These are phyloP conservation scores for Polyommatus iphigenia DNA, from an alignment of 2,888 invertebrate species.

Conservation along the genomic window DNA sequence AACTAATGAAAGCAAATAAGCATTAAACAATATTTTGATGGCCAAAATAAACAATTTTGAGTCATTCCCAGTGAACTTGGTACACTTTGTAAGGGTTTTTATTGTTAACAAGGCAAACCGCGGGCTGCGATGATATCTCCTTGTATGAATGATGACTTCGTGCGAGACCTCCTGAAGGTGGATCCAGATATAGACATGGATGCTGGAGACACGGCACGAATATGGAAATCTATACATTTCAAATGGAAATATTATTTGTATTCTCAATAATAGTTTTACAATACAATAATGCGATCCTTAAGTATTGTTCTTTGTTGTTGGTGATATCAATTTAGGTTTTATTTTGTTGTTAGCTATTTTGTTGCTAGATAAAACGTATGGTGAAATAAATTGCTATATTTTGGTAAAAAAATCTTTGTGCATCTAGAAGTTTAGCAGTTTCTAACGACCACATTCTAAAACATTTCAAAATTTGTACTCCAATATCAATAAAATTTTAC, in stretches of 20 bases:
- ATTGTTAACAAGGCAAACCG: constrained; percentile 78
- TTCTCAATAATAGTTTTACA: constrained; percentile 27
- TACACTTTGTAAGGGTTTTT: constrained; percentile 76
- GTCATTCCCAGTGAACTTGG: constrained; percentile 54
- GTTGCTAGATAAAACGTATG: neutral
- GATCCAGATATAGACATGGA: constrained; percentile 62
- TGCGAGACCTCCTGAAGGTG: constrained; percentile 73
- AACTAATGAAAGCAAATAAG: neutral
- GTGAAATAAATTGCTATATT: neutral
- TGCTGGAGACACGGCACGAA: constrained; percentile 69
- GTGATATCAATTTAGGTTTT: neutral
- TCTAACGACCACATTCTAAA: neutral
- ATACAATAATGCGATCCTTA: neutral
- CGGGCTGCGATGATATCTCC: constrained; percentile 77
- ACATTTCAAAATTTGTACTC: constrained; percentile 30
- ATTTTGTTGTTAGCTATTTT: neutral
- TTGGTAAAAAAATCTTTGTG: neutral
- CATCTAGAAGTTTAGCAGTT: neutral
- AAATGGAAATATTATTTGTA: constrained; percentile 39
- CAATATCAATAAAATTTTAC: constrained; percentile 25
- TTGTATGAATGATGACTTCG: constrained; percentile 80
- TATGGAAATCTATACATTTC: constrained; percentile 61
- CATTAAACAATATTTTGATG: neutral
- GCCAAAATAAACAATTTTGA: neutral
- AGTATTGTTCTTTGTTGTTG: neutral